Base-by-base conservation (phyloP, 2,113 vertebrate genomes). In the Perca schrenkii region DNA sequence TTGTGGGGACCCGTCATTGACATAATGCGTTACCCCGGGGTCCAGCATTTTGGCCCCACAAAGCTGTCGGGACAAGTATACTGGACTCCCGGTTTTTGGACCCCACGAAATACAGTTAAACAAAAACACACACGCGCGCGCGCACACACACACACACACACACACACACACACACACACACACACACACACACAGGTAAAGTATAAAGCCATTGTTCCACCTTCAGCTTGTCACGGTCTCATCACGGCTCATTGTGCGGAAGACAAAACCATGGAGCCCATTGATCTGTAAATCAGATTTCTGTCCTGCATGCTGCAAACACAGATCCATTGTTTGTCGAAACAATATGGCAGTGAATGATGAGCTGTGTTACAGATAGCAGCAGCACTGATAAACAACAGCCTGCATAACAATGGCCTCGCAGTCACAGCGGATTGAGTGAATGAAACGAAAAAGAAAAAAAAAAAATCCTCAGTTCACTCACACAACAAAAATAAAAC, bases 321-420 rank as follows among this genome's bases (percentile, higher is more conserved):
- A 86, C 80, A 68, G n/a, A 76, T 83, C 74, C 88, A 90, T 91
- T 93, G 91, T 92, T 84, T 83, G 85, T 54, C 15, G 71, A 82
- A 84, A 92, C 89, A 93, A 91, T 87, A 49, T 89, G 90, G 53
- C 86, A 74, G 84, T 88, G 91, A 92, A 88, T 83, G 89, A 93
- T 90, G 92, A 88, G 86, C 79, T 53, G 86, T 78, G 89, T 80
- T 84, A 82, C 70, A 74, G 90, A 90, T 88, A 77, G 84, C 89
- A 80, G 84, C 90, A 17, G 72, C 74, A 1, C 82, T 65, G 89
- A 91, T 88, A 87, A 89, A 90, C 91, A 92, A 85, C 85, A 68
- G 85, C 16, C 87, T 80, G 86, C 79, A 86, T 67, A 68, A 92
- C 91, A 92, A 92, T 88, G 79, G 79, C 57, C 58, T 74, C 25